Conservation (phyloP, 1,140 invertebrate genomes). For the Calycopis cecrops region DNA sequence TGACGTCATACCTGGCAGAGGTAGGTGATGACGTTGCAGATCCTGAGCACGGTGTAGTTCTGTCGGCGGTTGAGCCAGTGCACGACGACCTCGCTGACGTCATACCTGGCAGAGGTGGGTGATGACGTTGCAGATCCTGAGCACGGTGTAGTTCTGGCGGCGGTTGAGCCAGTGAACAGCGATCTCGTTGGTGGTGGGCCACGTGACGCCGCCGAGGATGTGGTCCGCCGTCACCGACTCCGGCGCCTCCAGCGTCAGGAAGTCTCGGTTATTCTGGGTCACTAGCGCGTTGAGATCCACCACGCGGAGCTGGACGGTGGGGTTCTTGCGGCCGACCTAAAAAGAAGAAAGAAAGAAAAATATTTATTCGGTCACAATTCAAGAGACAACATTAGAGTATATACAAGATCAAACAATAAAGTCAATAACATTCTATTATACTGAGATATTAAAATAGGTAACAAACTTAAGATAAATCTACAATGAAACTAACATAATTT, state of each 20-base stretch:
- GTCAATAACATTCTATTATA: no score
- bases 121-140: slow-evolving; percentile 62
- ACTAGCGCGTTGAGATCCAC: slow-evolving; percentile 44
- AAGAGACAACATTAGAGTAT: no score
- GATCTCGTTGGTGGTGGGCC: slow-evolving; percentile 83
- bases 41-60: slow-evolving; percentile 77
- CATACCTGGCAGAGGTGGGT: no score
- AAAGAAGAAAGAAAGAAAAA: slow-evolving; percentile 11
- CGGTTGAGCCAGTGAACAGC: slow-evolving; percentile 91
- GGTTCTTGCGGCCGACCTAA: slow-evolving; percentile 66
- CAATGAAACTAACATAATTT: no score
- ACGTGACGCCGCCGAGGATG: slow-evolving; percentile 81
- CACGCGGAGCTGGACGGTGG: slow-evolving; percentile 54
- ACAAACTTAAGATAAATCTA: no score
- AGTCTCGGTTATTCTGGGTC: slow-evolving; percentile 26
- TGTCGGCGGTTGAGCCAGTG: slow-evolving; percentile 93
- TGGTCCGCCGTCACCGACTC: slow-evolving; percentile 68
- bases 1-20: slow-evolving; percentile 56
- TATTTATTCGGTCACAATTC: no score
- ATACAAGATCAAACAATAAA: no score
- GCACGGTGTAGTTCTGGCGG: slow-evolving; percentile 83
- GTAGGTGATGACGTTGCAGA: slow-evolving; percentile 49
- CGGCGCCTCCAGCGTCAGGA: slow-evolving; percentile 58
- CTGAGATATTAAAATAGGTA: no score
- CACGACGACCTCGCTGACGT: slow-evolving; percentile 80